phyloP scores from a whole-genome alignment of 35 echinoderm and acorn worm genomes.

The Ophioderma brevispina region DNA sequence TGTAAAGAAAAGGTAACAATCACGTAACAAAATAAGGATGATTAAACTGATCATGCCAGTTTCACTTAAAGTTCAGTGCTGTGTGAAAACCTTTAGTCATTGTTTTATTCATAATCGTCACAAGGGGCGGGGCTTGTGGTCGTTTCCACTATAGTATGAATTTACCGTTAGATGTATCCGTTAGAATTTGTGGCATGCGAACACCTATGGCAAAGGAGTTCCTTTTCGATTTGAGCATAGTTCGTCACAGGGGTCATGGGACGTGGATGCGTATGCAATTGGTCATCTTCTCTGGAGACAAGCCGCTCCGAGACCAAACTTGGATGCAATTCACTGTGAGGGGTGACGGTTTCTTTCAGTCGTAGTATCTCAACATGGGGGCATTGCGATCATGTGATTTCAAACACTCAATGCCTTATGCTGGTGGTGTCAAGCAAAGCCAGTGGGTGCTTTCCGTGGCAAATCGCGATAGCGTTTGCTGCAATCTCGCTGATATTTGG shows the following conservation, averaged over 20 bases:
- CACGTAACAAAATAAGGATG: too few relatives aligned
- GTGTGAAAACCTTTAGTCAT: too few relatives aligned
- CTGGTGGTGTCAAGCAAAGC: conserved; percentile 33
- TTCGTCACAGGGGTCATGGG: conserved; percentile 36
- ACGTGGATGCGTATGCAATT: conserved; percentile 46
- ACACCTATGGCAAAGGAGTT: too few relatives aligned
- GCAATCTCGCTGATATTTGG: conserved; percentile 44
- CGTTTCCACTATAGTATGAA: too few relatives aligned
- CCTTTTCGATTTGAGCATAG: too few relatives aligned
- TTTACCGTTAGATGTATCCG: too few relatives aligned
- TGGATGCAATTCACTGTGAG: conserved; percentile 51
- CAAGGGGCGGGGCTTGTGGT: too few relatives aligned
- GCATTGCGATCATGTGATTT: conserved; percentile 32
- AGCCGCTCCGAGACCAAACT: conserved; percentile 45
- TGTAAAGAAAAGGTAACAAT: too few relatives aligned
- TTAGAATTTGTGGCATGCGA: too few relatives aligned
- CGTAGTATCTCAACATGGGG: conserved; percentile 31
- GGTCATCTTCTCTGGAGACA: conserved; percentile 56
- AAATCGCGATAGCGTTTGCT: conserved; percentile 15
- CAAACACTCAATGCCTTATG: conserved; percentile 27
- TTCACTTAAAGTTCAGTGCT: too few relatives aligned
- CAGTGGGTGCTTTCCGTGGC: not conserved
- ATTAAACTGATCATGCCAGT: too few relatives aligned
- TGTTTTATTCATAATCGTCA: conserved; percentile 36
- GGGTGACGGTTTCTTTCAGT: conserved; percentile 38